Evolutionary conservation across 2,888 invertebrate species (phyloP).

Genomic region (Agriopis leucophaearia): DNA sequence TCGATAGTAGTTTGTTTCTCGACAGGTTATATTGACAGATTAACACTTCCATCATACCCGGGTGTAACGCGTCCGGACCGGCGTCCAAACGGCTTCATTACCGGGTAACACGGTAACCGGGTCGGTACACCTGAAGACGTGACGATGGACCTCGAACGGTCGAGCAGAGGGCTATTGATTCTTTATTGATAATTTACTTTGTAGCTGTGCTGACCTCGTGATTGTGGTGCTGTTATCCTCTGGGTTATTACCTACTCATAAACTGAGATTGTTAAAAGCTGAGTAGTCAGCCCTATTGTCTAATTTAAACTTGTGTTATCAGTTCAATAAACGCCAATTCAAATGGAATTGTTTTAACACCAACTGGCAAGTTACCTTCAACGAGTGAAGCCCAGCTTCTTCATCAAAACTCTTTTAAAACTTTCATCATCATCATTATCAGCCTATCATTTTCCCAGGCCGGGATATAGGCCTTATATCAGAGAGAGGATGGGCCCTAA

Average conservation of each 20-base stretch:
- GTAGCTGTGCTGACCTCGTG: background rate
- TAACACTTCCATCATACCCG: slow-evolving; percentile 10
- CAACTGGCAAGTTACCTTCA: no score
- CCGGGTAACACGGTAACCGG: slow-evolving; percentile 50
- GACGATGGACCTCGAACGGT: slow-evolving; percentile 18
- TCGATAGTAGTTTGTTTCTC: background rate
- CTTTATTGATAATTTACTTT: slow-evolving; percentile 13
- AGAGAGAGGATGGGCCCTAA: no score
- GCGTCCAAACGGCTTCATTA: slow-evolving; percentile 70
- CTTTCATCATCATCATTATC: no score
- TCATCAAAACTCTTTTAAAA: no score
- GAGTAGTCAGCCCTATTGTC: background rate
- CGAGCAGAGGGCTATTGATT: slow-evolving; percentile 11
- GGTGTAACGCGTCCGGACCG: slow-evolving; percentile 7
- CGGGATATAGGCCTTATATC: no score
- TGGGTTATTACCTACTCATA: background rate
- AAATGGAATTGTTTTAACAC: no score
- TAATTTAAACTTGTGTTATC: background rate
- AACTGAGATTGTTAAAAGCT: background rate
- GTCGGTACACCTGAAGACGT: slow-evolving; percentile 11
- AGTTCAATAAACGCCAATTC: no score
- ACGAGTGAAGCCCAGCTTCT: no score
- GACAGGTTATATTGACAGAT: background rate
- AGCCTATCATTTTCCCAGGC: no score
- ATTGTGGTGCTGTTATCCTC: background rate